These are phyloP conservation scores for Semaprochilodus insignis DNA, from an alignment of 2,797 vertebrate species.

Conservation along the genomic window DNA sequence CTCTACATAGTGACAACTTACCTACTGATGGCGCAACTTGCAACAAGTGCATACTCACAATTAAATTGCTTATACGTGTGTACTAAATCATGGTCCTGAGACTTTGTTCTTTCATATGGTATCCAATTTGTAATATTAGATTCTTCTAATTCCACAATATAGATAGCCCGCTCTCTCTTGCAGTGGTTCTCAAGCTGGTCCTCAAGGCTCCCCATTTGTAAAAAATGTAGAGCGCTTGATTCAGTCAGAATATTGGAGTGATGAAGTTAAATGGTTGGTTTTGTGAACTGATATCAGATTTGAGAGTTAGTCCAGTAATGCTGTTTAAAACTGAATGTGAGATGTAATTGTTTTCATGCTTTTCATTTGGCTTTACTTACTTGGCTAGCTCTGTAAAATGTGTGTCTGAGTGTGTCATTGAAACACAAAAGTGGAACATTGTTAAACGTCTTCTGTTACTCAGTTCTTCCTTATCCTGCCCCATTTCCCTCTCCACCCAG, in stretches of 20 bases:
- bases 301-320: not conserved
- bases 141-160: no score
- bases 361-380: not conserved
- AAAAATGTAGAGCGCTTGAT: not conserved
- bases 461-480: not conserved
- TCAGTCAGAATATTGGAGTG: not conserved
- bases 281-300: not conserved
- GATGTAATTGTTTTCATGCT: not conserved
- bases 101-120: no score
- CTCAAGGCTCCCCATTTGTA: no score
- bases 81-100: no score
- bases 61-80: no score
- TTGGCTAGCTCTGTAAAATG: not conserved
- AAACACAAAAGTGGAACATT: slow-evolving; percentile 8
- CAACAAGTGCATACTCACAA: no score
- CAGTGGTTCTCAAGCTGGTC: no score
- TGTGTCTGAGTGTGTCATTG: not conserved
- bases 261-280: not conserved
- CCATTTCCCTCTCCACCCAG: not conserved
- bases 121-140: no score
- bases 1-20: no score
- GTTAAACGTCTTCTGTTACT: not conserved
- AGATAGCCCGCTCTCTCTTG: no score
- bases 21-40: no score
- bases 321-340: not conserved